These are phyloP conservation scores for Meles meles DNA, from an alignment of 2,113 vertebrate species.

Conservation along the genomic window DNA sequence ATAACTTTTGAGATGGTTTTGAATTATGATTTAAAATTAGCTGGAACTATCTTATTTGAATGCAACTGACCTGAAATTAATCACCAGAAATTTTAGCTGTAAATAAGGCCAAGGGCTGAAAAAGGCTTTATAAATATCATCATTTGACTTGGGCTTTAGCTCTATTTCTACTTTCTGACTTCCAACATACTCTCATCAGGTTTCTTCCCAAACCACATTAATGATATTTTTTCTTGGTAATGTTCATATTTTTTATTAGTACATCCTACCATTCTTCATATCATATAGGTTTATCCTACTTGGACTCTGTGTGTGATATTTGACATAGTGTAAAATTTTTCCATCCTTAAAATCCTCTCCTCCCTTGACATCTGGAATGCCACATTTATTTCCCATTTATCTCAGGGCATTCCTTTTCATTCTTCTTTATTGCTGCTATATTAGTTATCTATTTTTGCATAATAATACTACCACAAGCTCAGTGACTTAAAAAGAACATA, in stretches of 20 bases:
- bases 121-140: background rate
- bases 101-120: background rate
- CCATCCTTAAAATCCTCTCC: background rate
- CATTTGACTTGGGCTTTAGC: background rate
- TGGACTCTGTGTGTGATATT: background rate
- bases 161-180: background rate
- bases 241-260: background rate
- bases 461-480: background rate
- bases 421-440: background rate
- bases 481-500: background rate
- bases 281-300: background rate
- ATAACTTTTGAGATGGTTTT: background rate
- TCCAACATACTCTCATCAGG: background rate
- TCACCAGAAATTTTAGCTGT: constrained; percentile 1
- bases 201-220: background rate
- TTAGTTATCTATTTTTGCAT: background rate
- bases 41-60: background rate
- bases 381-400: background rate
- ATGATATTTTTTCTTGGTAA: background rate
- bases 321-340: background rate
- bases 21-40: constrained; percentile 21
- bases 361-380: background rate
- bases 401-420: background rate
- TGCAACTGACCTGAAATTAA: background rate
- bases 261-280: background rate